Percentiles rank a stretch among this genome's conserved stretches.
Conservation (phyloP, 2,797 vertebrate species). For the Acanthis flammea region DNA sequence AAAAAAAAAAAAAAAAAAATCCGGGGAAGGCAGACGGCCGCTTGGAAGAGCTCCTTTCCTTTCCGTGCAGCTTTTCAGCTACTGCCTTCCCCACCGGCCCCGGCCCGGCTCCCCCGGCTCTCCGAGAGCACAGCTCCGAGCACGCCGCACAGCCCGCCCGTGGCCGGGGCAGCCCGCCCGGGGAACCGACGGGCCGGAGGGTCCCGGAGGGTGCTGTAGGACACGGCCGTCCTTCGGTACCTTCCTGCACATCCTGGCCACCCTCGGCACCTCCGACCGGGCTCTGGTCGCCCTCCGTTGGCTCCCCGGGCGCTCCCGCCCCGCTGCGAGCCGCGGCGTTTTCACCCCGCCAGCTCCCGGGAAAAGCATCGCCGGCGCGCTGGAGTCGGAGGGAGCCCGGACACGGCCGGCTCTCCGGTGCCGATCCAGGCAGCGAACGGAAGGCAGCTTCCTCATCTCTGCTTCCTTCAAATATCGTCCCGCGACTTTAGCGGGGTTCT, state of each 20-base stretch:
- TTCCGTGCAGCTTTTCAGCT: background rate
- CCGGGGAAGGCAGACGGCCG: rapidly evolving
- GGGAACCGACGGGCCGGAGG: background rate
- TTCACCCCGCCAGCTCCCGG: rapidly evolving
- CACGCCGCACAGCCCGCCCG: background rate
- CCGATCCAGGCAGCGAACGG: rapidly evolving
- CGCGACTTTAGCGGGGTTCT: background rate
- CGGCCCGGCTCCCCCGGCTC: rapidly evolving
- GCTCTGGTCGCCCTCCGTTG: too few species aligned
- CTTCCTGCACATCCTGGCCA: too few species aligned
- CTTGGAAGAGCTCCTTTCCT: background rate
- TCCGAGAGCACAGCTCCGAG: background rate
- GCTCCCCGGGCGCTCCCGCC: background rate
- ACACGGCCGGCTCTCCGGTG: background rate
- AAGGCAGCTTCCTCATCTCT: background rate
- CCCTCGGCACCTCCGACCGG: background rate
- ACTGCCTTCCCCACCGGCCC: background rate
- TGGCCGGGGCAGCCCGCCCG: background rate
- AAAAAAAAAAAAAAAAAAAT: background rate
- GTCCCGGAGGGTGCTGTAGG: too few species aligned
- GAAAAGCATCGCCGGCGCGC: background rate
- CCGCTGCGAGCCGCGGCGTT: background rate
- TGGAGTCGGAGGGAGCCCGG: background rate
- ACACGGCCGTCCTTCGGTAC: background rate
- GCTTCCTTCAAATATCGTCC: background rate